phyloP scores from a whole-genome alignment of 2,797 vertebrate genomes.

The Hydrophis major region DNA sequence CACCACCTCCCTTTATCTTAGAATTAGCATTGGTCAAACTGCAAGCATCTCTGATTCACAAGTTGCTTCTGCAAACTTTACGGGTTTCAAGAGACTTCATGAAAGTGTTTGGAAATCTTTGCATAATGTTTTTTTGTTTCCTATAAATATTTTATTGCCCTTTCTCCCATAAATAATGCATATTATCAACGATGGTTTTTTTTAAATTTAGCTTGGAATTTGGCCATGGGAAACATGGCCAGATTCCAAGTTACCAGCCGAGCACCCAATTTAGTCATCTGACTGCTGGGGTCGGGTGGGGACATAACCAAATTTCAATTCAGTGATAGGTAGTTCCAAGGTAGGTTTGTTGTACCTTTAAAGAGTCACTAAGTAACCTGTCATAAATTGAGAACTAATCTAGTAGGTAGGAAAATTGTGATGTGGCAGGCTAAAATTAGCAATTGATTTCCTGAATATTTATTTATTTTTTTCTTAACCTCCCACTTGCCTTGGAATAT shows the following conservation, averaged over 20 bases:
- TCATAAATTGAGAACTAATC: no score
- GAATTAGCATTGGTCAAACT: background rate
- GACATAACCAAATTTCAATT: no score
- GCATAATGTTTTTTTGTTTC: background rate
- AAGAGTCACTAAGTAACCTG: no score
- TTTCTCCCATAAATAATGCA: background rate
- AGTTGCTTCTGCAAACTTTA: background rate
- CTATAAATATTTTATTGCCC: background rate
- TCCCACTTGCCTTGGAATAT: background rate
- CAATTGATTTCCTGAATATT: background rate
- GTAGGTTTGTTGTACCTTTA: no score
- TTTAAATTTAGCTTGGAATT: background rate
- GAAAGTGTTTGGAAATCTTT: constrained; percentile 1
- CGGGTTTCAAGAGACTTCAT: background rate
- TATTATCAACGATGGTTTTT: background rate
- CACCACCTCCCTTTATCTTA: background rate
- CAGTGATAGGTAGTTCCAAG: no score
- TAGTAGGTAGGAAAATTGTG: background rate
- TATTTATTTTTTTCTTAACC: no score
- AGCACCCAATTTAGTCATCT: no score
- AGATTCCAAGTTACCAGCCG: no score
- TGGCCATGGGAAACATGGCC: background rate
- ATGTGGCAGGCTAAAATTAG: background rate
- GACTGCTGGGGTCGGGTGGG: no score
- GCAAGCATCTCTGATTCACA: background rate